phyloP scores from a whole-genome alignment of 2,888 invertebrate species.

The Lasius platythorax region DNA sequence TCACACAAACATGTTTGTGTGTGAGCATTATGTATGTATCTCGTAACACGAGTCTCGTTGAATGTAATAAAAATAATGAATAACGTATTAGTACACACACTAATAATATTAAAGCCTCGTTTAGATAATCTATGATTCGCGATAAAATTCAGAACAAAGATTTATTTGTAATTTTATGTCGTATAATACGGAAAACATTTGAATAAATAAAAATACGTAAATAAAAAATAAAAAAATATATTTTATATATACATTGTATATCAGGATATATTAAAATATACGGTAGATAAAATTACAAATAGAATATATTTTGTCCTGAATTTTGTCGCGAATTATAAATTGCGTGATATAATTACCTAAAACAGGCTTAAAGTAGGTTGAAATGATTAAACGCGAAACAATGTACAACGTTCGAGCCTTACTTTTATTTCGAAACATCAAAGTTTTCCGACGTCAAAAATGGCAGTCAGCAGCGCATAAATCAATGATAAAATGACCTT shows the following conservation, averaged over 20 bases:
- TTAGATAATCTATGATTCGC: not conserved
- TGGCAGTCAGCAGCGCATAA: constrained; percentile 68
- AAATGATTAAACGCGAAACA: not conserved
- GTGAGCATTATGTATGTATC: not conserved
- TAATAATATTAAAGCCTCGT: not conserved
- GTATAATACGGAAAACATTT: not conserved
- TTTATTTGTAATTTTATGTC: not conserved
- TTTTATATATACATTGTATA: not conserved
- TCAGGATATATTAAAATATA: not conserved
- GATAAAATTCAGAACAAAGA: not conserved
- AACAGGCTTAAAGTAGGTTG: not conserved
- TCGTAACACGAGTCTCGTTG: not conserved
- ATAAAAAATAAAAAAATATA: not conserved
- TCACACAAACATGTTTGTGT: not conserved
- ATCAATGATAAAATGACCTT: constrained; percentile 77
- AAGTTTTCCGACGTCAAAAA: constrained; percentile 76
- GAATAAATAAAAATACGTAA: not conserved
- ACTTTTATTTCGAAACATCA: constrained; percentile 80
- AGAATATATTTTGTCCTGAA: not conserved
- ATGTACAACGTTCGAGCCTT: constrained; percentile 67
- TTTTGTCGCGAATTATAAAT: not conserved
- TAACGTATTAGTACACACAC: not conserved
- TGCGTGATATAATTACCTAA: not conserved
- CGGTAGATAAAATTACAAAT: not conserved
- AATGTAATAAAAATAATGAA: not conserved